A percentile compares a stretch with the other conserved stretches of the same genome.
These are phyloP conservation scores for Candoia aspera DNA, from an alignment of 2,113 vertebrate genomes.

Conservation along the genomic window DNA sequence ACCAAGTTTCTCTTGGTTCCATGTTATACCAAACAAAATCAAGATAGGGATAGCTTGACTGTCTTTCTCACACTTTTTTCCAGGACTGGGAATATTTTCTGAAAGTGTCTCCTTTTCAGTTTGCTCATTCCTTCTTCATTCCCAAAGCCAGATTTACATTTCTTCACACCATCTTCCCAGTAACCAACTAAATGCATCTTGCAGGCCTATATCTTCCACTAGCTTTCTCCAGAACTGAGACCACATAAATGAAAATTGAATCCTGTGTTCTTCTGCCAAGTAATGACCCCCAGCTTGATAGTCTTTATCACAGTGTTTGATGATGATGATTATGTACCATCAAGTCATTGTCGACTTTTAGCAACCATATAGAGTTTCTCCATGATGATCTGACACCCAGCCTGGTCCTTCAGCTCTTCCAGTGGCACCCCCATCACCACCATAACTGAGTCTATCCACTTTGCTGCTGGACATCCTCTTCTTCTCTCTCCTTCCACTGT, in stretches of 20 bases:
- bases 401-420: background rate
- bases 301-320: background rate
- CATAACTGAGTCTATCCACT: background rate
- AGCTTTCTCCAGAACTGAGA: too few relatives aligned
- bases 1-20: too few relatives aligned
- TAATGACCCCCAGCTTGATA: background rate
- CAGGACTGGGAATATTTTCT: background rate
- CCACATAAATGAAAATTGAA: background rate
- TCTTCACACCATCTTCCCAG: background rate
- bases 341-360: background rate
- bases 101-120: background rate
- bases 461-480: background rate
- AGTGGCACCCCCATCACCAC: background rate
- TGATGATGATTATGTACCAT: background rate
- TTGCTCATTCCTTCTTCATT: background rate
- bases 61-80: background rate
- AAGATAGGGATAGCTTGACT: background rate
- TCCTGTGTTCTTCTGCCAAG: background rate
- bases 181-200: background rate
- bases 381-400: background rate
- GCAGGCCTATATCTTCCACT: background rate
- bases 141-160: background rate
- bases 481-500: background rate
- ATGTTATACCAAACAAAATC: too few relatives aligned
- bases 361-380: background rate